A percentile compares a stretch with the other conserved stretches of the same genome.
Conservation (phyloP, 2,888 invertebrate species). For the Sesia apiformis region DNA sequence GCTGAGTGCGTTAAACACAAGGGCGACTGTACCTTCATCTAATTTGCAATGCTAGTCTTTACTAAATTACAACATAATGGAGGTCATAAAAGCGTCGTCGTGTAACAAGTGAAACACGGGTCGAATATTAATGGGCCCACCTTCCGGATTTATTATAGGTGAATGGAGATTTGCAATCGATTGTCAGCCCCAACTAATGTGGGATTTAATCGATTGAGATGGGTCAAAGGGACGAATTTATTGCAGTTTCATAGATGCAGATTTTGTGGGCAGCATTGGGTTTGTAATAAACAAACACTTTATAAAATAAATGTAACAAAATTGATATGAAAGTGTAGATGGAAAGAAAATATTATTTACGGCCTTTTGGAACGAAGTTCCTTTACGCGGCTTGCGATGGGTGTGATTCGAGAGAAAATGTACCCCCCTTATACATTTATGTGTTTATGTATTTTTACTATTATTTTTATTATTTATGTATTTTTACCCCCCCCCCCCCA, state of each 20-base stretch:
- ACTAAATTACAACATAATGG: no score
- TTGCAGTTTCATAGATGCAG: no score
- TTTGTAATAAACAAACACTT: not conserved
- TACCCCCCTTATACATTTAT: no score
- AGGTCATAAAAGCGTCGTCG: conserved; percentile 3
- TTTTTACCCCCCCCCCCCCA: no score
- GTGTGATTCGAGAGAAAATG: no score
- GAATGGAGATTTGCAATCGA: conserved; percentile 25
- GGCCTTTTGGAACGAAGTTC: no score
- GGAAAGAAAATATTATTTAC: not conserved
- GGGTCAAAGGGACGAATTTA: not conserved
- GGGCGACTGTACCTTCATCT: no score
- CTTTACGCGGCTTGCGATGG: no score
- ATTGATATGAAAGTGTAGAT: not conserved
- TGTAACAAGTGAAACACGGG: conserved; percentile 8
- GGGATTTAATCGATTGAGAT: not conserved
- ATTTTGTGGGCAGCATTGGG: not conserved
- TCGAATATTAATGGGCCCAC: conserved; percentile 32
- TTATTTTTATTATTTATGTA: no score
- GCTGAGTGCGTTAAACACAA: no score
- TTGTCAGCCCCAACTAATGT: conserved; percentile 18
- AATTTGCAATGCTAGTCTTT: no score
- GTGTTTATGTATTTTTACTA: no score
- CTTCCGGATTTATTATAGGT: conserved; percentile 30
- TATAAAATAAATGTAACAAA: not conserved